A percentile compares a stretch with the other conserved stretches of the same genome.
Evolutionary conservation across 1,140 invertebrate species (phyloP).

Genomic region (Philopotamus ludificatus): DNA sequence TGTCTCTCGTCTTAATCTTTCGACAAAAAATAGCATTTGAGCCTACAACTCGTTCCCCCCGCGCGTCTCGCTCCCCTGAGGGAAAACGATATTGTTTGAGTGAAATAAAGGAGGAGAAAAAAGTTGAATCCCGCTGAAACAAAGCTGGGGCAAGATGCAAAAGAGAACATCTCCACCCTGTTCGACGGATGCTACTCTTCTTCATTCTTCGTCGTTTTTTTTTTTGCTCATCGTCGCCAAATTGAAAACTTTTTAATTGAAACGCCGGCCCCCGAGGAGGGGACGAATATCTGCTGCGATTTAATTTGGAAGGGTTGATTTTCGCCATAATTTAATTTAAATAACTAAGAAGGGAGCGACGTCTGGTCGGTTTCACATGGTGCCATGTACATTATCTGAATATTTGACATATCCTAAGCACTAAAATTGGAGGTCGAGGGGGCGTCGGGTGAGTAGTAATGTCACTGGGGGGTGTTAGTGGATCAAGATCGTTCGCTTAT

Average conservation of each 20-base stretch:
- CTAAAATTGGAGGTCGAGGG: not conserved
- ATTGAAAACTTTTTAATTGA: constrained; percentile 42
- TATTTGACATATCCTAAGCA: not conserved
- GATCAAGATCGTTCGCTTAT: not conserved
- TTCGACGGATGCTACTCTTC: not conserved
- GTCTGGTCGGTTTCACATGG: constrained; percentile 27
- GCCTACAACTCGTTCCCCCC: no score
- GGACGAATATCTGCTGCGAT: constrained; percentile 27
- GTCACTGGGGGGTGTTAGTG: no score
- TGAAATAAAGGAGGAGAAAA: not conserved
- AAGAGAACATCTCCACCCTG: not conserved
- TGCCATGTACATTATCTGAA: not conserved
- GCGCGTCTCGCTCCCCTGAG: no score
- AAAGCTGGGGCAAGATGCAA: constrained; percentile 2
- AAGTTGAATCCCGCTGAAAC: constrained; percentile 25
- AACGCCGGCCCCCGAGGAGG: constrained; percentile 6
- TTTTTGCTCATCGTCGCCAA: constrained; percentile 16
- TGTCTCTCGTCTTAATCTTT: no score
- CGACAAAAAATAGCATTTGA: no score
- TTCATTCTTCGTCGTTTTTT: not conserved
- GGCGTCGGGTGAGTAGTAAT: not conserved
- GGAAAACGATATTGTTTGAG: no score
- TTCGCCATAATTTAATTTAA: constrained; percentile 41
- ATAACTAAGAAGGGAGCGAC: constrained; percentile 24
- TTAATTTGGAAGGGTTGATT: constrained; percentile 41